These are phyloP conservation scores for Nerophis lumbriciformis DNA, from an alignment of 2,113 vertebrate species.

Conservation along the genomic window DNA sequence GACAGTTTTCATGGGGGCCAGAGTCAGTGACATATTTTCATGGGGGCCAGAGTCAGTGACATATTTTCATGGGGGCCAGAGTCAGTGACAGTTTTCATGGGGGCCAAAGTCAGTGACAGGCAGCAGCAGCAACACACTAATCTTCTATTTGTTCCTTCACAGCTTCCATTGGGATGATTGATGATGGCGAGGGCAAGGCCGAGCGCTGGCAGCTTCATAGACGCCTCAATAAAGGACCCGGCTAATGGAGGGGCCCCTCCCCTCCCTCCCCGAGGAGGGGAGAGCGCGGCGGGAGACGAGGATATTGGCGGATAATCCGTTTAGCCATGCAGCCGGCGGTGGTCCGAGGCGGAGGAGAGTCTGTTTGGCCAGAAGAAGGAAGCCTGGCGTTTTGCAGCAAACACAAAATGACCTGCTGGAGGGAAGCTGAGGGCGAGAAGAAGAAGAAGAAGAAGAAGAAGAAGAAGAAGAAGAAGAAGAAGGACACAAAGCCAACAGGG, in stretches of 20 bases:
- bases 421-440: conserved; percentile 47
- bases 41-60: too few species aligned
- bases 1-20: too few species aligned
- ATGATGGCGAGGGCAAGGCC: conserved; percentile 96
- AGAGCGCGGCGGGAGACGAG: conserved; percentile 64
- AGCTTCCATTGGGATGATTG: conserved; percentile 88
- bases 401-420: conserved; percentile 65
- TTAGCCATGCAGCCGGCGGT: conserved; percentile 91
- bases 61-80: too few species aligned
- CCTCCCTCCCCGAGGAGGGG: conserved; percentile 56
- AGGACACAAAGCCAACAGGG: conserved; percentile 29
- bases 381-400: too few species aligned
- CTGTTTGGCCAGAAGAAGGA: conserved; percentile 61
- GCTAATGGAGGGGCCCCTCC: conserved; percentile 85
- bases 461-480: too few species aligned
- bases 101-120: conserved; percentile 30
- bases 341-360: conserved; percentile 78
- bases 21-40: too few species aligned
- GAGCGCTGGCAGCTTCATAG: conserved; percentile 87
- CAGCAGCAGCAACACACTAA: conserved; percentile 54
- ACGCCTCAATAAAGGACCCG: conserved; percentile 83
- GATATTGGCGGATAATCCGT: conserved; percentile 93
- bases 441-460: too few species aligned
- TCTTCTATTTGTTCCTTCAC: conserved; percentile 62
- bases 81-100: too few species aligned